Conservation (phyloP, 1,140 invertebrate genomes). For the Cyclina sinensis region DNA sequence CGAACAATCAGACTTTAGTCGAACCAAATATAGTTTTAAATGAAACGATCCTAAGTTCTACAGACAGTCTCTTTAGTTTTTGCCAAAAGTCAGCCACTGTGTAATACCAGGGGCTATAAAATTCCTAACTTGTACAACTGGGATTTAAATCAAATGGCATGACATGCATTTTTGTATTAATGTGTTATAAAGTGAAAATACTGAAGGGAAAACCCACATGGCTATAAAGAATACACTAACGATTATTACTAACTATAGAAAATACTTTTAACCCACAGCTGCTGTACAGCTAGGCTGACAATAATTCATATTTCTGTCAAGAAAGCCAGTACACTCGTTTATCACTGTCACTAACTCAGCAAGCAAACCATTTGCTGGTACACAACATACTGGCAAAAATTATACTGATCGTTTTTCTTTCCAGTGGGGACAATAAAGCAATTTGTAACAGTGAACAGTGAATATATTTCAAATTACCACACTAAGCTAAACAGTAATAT, state of each 20-base stretch:
- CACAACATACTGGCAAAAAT: conserved; percentile 19
- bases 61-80: no score
- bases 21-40: no score
- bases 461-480: neutral
- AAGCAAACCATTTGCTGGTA: neutral
- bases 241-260: no score
- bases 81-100: no score
- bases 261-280: neutral
- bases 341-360: conserved; percentile 23
- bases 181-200: no score
- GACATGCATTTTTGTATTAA: no score
- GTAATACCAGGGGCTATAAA: no score
- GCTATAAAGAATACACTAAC: neutral
- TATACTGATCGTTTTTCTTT: conserved; percentile 3
- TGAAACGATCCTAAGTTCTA: no score
- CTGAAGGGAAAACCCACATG: neutral
- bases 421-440: neutral
- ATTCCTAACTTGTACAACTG: no score
- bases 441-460: neutral
- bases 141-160: no score
- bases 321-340: neutral
- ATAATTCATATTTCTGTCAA: conserved; percentile 42
- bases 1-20: no score
- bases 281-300: neutral
- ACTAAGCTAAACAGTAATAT: no score